These are phyloP conservation scores for Rhagologus leucostigma DNA, from an alignment of 2,113 vertebrate species.

Conservation along the genomic window DNA sequence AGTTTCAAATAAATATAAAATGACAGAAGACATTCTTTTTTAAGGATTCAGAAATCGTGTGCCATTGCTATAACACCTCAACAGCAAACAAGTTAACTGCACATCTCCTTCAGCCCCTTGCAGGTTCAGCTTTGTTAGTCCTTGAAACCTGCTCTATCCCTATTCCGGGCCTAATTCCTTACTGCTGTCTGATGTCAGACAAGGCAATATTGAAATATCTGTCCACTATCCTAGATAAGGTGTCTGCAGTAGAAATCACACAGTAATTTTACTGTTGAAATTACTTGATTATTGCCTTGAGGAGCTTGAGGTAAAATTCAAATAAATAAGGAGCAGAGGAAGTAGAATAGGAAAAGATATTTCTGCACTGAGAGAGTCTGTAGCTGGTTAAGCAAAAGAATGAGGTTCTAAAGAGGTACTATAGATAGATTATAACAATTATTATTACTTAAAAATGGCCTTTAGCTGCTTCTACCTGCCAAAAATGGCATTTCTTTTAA, in stretches of 20 bases:
- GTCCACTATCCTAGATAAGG: too few species aligned
- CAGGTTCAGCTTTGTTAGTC: neutral
- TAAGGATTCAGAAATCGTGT: neutral
- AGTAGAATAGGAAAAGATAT: neutral
- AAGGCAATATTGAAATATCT: neutral
- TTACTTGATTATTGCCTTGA: neutral
- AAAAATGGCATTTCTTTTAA: neutral
- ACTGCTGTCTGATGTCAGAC: neutral
- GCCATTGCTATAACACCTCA: neutral
- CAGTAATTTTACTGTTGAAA: neutral
- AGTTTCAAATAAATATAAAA: neutral
- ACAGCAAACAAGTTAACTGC: neutral
- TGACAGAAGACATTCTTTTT: neutral
- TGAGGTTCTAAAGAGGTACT: neutral
- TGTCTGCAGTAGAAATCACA: neutral
- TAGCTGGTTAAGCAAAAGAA: neutral
- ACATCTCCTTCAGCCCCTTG: neutral
- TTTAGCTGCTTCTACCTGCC: neutral
- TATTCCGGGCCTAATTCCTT: neutral
- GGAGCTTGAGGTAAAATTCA: neutral
- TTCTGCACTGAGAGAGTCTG: neutral
- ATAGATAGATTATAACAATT: neutral
- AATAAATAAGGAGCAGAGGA: neutral
- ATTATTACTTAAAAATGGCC: neutral
- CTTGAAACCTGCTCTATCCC: neutral